Evolutionary conservation across 2,797 vertebrate species (phyloP).

Genomic region (Schizopygopsis malacanthus): DNA sequence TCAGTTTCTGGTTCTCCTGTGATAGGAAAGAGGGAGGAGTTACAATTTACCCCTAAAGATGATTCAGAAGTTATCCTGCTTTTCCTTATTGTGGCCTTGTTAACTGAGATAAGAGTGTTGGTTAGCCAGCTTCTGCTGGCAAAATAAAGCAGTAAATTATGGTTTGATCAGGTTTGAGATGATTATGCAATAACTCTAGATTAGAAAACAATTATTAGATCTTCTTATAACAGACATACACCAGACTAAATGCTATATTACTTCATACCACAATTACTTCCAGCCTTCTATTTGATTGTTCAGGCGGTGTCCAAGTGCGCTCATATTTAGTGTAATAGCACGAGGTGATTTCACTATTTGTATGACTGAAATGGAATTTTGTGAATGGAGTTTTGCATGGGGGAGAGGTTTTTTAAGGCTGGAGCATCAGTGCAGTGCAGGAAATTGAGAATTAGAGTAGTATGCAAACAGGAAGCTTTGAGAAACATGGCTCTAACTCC

Average conservation of each 20-base stretch:
- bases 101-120: neutral
- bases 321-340: neutral
- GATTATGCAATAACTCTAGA: neutral
- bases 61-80: neutral
- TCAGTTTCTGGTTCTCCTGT: conserved; percentile 93
- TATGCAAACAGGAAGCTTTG: neutral
- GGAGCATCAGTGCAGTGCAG: neutral
- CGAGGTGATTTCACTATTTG: neutral
- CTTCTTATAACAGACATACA: neutral
- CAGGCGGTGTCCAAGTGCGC: neutral
- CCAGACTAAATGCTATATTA: neutral
- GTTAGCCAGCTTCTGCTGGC: neutral
- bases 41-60: neutral
- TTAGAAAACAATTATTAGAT: neutral
- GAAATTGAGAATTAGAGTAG: neutral
- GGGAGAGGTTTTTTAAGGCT: neutral
- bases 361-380: neutral
- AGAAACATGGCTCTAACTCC: neutral
- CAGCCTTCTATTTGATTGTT: neutral
- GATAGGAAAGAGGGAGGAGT: neutral
- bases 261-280: neutral
- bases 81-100: neutral
- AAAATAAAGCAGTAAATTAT: neutral
- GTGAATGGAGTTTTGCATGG: neutral
- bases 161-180: neutral